Conservation (phyloP, 92 coral and sea anemone genomes). For the Montipora capitata region DNA sequence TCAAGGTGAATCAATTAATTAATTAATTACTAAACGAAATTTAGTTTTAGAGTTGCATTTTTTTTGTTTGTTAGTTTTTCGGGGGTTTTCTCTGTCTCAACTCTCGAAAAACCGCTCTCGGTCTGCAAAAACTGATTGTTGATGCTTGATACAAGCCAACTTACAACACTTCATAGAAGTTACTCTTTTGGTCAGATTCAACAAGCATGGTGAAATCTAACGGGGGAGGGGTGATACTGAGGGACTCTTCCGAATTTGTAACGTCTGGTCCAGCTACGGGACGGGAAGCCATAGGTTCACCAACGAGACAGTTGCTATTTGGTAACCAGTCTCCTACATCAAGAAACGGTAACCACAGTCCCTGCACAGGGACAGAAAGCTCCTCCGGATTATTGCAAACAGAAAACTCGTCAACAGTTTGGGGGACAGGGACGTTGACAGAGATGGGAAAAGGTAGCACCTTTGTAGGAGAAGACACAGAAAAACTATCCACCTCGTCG, state of each 20-base stretch:
- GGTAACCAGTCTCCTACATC: neutral
- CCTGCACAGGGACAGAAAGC: neutral
- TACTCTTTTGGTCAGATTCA: conserved; percentile 35
- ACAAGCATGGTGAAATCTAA: conserved; percentile 27
- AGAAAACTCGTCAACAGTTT: neutral
- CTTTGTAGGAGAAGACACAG: neutral
- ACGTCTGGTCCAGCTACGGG: neutral
- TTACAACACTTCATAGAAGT: conserved; percentile 52
- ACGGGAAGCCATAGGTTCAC: neutral
- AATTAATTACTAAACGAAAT: too few relatives aligned
- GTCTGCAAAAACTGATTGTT: neutral
- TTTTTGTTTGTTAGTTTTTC: too few relatives aligned
- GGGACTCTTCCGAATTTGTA: neutral
- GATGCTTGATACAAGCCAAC: conserved; percentile 53
- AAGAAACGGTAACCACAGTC: neutral
- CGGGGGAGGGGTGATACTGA: neutral
- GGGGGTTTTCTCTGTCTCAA: neutral
- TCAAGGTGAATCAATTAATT: too few relatives aligned
- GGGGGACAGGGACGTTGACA: neutral
- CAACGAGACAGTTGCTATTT: neutral
- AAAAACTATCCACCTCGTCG: neutral
- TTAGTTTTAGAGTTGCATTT: too few relatives aligned
- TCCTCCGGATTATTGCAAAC: neutral
- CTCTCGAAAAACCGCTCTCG: neutral
- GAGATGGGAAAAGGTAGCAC: neutral